Percentiles rank a stretch among this genome's conserved stretches.
Evolutionary conservation across 2,113 vertebrate genomes (phyloP).

Genomic region (Sinocyclocheilus maitianheensis): DNA sequence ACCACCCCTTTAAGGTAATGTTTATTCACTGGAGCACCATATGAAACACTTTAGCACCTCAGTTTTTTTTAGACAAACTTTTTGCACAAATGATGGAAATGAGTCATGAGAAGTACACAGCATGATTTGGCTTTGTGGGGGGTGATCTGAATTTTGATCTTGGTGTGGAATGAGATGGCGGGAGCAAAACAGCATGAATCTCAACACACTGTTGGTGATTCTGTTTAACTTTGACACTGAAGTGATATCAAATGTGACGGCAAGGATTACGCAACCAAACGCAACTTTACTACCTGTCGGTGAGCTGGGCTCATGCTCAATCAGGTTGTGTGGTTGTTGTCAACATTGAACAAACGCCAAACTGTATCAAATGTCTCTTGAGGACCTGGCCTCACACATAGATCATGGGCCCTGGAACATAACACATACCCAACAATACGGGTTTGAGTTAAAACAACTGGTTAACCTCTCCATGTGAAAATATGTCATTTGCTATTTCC

Average conservation of each 20-base stretch:
- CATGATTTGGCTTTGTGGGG: conserved; percentile 36
- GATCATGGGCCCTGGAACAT: conserved; percentile 46
- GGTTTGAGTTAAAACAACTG: background rate
- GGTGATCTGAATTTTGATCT: conserved; percentile 39
- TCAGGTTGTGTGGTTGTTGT: conserved; percentile 48
- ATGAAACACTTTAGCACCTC: background rate
- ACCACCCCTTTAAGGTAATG: background rate
- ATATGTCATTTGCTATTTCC: background rate
- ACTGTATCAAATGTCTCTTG: conserved; percentile 36
- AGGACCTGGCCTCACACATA: conserved; percentile 41
- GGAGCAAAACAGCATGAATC: conserved; percentile 20
- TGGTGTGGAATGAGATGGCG: conserved; percentile 37
- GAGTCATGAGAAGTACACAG: conserved; percentile 15
- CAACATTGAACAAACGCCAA: conserved; percentile 37
- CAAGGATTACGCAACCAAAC: conserved; percentile 59
- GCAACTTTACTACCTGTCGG: conserved; percentile 46
- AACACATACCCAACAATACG: conserved; percentile 38
- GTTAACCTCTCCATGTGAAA: too few species aligned
- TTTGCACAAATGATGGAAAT: conserved; percentile 24
- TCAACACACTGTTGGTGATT: conserved; percentile 2
- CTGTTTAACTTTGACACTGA: conserved; percentile 6
- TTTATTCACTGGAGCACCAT: background rate
- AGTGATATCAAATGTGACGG: background rate
- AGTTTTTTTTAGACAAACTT: background rate
- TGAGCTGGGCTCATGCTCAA: conserved; percentile 32